Conservation (phyloP, 1,140 invertebrate species). For the Ceratosolen solmsi region DNA sequence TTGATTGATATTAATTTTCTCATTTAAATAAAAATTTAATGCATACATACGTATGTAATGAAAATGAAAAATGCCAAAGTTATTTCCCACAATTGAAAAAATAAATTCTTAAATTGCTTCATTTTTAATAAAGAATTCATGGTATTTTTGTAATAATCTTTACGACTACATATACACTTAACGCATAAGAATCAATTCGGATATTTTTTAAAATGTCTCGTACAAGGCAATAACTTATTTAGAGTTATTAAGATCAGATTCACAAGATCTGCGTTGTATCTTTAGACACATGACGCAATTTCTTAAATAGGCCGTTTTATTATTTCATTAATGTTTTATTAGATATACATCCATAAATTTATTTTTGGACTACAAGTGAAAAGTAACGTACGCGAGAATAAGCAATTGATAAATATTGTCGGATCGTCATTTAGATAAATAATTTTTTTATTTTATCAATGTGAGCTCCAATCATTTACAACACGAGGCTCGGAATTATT, state of each 20-base stretch:
- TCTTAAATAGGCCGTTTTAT: neutral
- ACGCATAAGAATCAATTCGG: neutral
- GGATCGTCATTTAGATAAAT: too few species aligned
- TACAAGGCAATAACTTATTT: neutral
- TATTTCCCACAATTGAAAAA: too few species aligned
- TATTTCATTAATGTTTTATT: neutral
- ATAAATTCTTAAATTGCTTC: too few species aligned
- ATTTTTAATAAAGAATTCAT: too few species aligned
- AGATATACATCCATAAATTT: neutral
- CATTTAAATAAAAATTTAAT: too few species aligned
- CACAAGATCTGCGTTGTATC: neutral
- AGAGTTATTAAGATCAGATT: slow-evolving; percentile 15
- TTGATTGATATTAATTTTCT: too few species aligned
- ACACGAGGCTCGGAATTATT: too few species aligned
- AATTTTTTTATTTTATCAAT: too few species aligned
- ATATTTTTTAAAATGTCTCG: neutral
- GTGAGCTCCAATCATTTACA: too few species aligned
- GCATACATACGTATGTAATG: too few species aligned
- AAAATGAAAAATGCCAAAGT: too few species aligned
- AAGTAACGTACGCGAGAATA: neutral
- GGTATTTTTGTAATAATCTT: neutral
- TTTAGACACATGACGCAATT: neutral
- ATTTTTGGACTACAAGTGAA: slow-evolving; percentile 1
- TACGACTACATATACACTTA: neutral
- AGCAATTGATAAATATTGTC: neutral